Base-by-base conservation (phyloP, 2,888 invertebrate species). In the Ormyrus rosae region DNA sequence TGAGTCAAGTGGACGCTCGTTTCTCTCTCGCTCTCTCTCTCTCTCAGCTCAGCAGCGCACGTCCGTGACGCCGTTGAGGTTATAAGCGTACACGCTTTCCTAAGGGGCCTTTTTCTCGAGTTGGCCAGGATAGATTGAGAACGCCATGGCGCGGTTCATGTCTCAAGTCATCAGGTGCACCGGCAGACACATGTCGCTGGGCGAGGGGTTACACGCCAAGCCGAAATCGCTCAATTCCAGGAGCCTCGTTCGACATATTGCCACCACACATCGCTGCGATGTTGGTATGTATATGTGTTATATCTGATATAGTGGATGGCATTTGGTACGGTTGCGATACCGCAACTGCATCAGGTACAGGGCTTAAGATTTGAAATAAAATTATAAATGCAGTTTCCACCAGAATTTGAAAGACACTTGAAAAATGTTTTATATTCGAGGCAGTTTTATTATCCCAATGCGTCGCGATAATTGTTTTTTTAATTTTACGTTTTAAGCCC, bases 121-220 rank as follows among this genome's bases (percentile, higher is more conserved):
- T 34, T 34, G 34, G 34, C 34, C 34, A 34, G 4, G 4, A 34
- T 34, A 34, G 34, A 34, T 34, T 34, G 34, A 34, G 34, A 34
- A 34, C 64, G 19, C 19, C 3, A 89, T 89, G 89, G 86, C 88
- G 77, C 86, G 84, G 79, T 81, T 88, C 46, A 81, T 88, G 19
- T 78, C 81, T 53, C 87, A 85, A 75, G 67, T 86, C 10, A 73
- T 83, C 73, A 84, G 82, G 74, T 84, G 83, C 19, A 83, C 85
- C 5, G 11, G 81, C 5, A 84, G 83, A 50, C 84, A 83, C 19
- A 60, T 86, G 48, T 61, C 83, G 46, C 48, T 72, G 10, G 74
- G 48, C 48, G 67, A 84, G 9, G 82, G 34, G 34, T 34, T 34
- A 34, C 34, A 34, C 69, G 69, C 64, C 58, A 46, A 75, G 34